Evolutionary conservation across 2,888 invertebrate genomes (phyloP), one percentile per base, ranked within the genome.

Genomic region (Gastracanthus pulcherrimus): DNA sequence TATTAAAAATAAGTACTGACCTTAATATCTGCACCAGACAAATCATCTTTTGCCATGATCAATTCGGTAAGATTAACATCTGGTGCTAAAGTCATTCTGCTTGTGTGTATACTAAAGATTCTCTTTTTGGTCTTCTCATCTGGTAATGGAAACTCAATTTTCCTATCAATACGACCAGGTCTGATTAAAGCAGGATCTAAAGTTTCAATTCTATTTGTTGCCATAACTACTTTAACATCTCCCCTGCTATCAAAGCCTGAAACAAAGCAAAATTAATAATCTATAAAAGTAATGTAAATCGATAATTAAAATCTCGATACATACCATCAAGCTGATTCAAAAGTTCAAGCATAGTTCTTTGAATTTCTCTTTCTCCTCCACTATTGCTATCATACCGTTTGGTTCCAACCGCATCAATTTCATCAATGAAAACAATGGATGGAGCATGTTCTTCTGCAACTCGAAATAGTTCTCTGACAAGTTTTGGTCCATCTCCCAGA

Each of bases 371-470:
- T 92, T 99, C 99, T 81, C 99, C 99, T 51, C 99, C 99, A 72
- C 99, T 99, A 92, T 99, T 99, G 0, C 99, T 99, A 90, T 99
- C 99, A 91, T 99, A 99, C 91, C 98, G 95, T 93, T 99, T 99
- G 6, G 99, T 99, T 80, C 99, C 99, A 16, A 99, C 98, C 36
- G 99, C 99, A 94, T 99, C 99, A 88, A 99, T 99, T 94, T 99
- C 99, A 94, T 99, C 99, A 88, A 99, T 99, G 90, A 99, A 99
- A 13, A 99, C 99, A 92, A 99, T 99, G 0, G 99, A 99, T 0
- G 99, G 99, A 0, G 99, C 99, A 93, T 99, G 98, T 90, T 99
- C 99, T 91, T 99, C 99, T 0, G 99, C 99, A n/a, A 99, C 99
- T 87, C 99, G 94, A 92, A 99, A 99, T 82, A 99, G 92, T 91